phyloP scores from a whole-genome alignment of 2,888 invertebrate species.

The Meiosimyza platycephala region DNA sequence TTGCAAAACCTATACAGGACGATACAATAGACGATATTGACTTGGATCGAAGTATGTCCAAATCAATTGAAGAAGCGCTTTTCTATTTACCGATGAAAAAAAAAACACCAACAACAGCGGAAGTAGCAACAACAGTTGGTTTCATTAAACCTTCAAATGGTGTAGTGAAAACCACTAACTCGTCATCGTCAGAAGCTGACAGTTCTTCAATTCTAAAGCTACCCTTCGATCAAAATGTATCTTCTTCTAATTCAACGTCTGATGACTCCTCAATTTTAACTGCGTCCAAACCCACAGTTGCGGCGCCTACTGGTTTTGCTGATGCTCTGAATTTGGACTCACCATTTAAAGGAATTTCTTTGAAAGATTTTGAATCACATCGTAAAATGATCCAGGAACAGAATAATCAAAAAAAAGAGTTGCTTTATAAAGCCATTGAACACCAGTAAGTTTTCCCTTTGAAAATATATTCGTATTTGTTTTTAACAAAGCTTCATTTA shows the following conservation, averaged over 20 bases:
- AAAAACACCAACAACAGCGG: background rate
- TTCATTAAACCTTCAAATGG: background rate
- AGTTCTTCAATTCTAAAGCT: conserved; percentile 57
- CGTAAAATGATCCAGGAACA: conserved; percentile 84
- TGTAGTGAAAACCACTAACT: background rate
- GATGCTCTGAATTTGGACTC: conserved; percentile 55
- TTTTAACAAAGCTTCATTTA: conserved; percentile 53
- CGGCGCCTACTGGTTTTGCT: conserved; percentile 40
- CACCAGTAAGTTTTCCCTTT: conserved; percentile 71
- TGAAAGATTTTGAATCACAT: conserved; percentile 76
- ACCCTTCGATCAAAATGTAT: conserved; percentile 41
- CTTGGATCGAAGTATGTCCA: conserved; percentile 57
- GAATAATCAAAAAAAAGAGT: conserved; percentile 80
- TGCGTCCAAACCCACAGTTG: conserved; percentile 6
- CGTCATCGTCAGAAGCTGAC: conserved; percentile 38
- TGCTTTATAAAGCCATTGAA: conserved; percentile 78
- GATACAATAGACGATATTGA: conserved; percentile 53
- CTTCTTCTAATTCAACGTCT: conserved; percentile 41
- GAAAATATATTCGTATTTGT: background rate
- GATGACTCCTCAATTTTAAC: conserved; percentile 55
- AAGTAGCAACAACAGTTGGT: conserved; percentile 15
- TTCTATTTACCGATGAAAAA: conserved; percentile 54
- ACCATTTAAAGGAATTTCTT: conserved; percentile 69
- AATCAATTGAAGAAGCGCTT: conserved; percentile 61
- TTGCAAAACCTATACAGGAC: conserved; percentile 29